These are phyloP conservation scores for Macrobrachium nipponense DNA, from an alignment of 1,140 invertebrate species.

Conservation along the genomic window DNA sequence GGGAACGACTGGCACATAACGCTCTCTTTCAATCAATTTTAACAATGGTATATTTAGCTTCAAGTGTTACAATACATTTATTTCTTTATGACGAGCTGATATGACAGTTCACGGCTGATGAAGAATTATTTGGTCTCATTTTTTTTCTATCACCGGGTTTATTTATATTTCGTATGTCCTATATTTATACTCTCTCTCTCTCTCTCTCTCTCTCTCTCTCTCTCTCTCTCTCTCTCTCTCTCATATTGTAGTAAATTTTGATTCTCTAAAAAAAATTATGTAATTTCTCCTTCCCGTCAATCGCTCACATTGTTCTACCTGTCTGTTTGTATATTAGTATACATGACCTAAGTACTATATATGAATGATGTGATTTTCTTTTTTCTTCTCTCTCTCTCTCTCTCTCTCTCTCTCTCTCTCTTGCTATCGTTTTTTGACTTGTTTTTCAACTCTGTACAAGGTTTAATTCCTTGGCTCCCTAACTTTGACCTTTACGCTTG, in stretches of 20 bases:
- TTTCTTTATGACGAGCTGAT: no score
- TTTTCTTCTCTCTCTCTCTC: slow-evolving; percentile 15
- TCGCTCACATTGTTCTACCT: neutral
- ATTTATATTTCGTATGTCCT: no score
- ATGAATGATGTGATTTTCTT: slow-evolving; percentile 12
- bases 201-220: slow-evolving; percentile 16
- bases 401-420: slow-evolving; percentile 28
- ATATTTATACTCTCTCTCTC: neutral
- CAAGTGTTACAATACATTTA: no score
- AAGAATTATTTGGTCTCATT: no score
- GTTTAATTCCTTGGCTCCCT: neutral
- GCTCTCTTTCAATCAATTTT: no score
- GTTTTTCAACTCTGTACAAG: neutral
- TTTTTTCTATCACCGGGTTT: no score
- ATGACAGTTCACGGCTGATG: no score
- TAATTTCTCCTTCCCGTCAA: neutral
- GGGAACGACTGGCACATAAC: no score
- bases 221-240: slow-evolving; percentile 8
- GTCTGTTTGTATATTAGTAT: neutral
- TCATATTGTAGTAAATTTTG: neutral
- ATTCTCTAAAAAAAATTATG: neutral
- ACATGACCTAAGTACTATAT: no score
- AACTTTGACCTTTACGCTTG: neutral
- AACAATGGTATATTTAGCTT: no score
- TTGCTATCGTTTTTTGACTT: neutral